Conservation (phyloP, 2,888 invertebrate species). For the Synanthedon myopaeformis region DNA sequence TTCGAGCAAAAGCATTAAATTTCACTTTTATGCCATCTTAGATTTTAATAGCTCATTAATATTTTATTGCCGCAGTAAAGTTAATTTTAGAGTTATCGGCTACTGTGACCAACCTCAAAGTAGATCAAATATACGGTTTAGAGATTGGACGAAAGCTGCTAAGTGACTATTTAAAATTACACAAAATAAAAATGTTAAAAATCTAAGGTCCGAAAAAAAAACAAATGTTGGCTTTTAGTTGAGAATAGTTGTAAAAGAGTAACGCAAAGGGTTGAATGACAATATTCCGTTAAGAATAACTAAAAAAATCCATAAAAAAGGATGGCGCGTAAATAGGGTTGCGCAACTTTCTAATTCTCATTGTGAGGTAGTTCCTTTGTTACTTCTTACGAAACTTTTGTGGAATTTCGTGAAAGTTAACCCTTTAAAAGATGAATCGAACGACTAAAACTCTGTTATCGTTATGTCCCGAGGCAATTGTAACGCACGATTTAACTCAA, state of each 20-base stretch:
- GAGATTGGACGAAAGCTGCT: not conserved
- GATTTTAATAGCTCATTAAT: constrained; percentile 66
- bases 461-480: constrained; percentile 8
- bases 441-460: not conserved
- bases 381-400: constrained; percentile 33
- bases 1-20: constrained; percentile 54
- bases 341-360: constrained; percentile 65
- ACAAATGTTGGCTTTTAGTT: too few species aligned
- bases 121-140: constrained; percentile 26
- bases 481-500: constrained; percentile 29
- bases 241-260: constrained; percentile 30
- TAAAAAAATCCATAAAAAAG: constrained; percentile 51
- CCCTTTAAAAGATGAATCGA: constrained; percentile 24
- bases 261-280: constrained; percentile 62
- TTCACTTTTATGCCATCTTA: constrained; percentile 66
- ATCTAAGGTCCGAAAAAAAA: too few species aligned
- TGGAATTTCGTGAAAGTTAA: constrained; percentile 57
- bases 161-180: too few species aligned
- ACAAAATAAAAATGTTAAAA: too few species aligned
- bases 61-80: constrained; percentile 61
- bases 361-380: constrained; percentile 54
- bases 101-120: constrained; percentile 51
- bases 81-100: constrained; percentile 64
- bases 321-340: constrained; percentile 56
- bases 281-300: constrained; percentile 52